Conservation (phyloP, 2,113 vertebrate genomes). For the Cnemophilus loriae region DNA sequence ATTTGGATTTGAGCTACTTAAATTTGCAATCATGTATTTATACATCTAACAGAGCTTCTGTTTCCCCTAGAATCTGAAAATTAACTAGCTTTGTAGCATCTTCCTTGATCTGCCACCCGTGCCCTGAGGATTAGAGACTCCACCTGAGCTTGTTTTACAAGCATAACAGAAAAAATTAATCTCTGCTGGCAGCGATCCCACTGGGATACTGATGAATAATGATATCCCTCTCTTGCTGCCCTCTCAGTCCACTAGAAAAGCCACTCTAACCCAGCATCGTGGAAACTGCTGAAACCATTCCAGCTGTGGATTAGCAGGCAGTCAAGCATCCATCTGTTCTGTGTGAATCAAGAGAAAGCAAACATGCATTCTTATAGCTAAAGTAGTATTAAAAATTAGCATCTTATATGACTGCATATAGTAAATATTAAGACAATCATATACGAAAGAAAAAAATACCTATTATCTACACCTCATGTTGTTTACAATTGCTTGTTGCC, state of each 20-base stretch:
- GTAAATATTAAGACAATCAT: slow-evolving; percentile 26
- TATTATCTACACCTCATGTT: background rate
- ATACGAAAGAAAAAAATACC: slow-evolving; percentile 20
- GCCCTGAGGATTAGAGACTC: slow-evolving; percentile 85
- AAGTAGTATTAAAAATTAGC: slow-evolving; percentile 65
- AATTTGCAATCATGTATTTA: slow-evolving; percentile 88
- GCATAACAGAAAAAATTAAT: slow-evolving; percentile 89
- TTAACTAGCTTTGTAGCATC: slow-evolving; percentile 89
- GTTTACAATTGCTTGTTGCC: slow-evolving; percentile 10
- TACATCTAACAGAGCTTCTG: slow-evolving; percentile 85
- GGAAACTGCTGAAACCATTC: slow-evolving; percentile 83
- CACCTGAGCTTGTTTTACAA: slow-evolving; percentile 90
- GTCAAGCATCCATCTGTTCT: slow-evolving; percentile 86
- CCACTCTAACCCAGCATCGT: slow-evolving; percentile 83
- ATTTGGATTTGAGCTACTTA: slow-evolving; percentile 85
- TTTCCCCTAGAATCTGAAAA: slow-evolving; percentile 86
- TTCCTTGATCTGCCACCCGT: slow-evolving; percentile 88
- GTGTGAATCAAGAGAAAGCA: slow-evolving; percentile 73
- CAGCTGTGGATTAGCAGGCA: slow-evolving; percentile 86
- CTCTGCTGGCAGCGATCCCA: slow-evolving; percentile 84
- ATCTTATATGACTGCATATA: slow-evolving; percentile 45
- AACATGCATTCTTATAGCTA: slow-evolving; percentile 74
- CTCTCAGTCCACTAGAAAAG: slow-evolving; percentile 86
- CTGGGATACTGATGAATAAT: slow-evolving; percentile 88
- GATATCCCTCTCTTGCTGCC: slow-evolving; percentile 85